Conservation (phyloP, 1,140 invertebrate genomes). For the Tetranychus cinnabarinus region DNA sequence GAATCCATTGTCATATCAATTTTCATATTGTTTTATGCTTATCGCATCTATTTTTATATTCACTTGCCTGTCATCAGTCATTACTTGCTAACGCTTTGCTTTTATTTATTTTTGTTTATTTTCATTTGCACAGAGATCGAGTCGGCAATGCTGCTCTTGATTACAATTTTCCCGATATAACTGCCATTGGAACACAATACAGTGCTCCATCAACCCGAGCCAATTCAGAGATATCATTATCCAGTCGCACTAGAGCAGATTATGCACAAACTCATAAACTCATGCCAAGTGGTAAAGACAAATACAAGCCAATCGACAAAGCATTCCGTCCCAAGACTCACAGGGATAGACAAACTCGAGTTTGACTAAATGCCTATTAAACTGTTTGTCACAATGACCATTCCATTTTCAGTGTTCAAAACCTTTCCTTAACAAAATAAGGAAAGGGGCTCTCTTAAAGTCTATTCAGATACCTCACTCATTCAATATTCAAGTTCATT, state of each 20-base stretch:
- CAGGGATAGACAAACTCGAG: background rate
- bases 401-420: too few species aligned
- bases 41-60: too few species aligned
- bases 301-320: background rate
- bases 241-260: background rate
- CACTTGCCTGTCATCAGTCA: too few species aligned
- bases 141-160: slow-evolving; percentile 7
- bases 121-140: slow-evolving; percentile 3
- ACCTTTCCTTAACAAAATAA: too few species aligned
- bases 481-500: too few species aligned
- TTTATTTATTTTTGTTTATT: background rate
- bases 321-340: background rate
- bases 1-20: too few species aligned
- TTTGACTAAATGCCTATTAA: background rate
- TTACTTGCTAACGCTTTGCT: too few species aligned
- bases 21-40: too few species aligned
- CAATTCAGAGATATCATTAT: slow-evolving; percentile 7
- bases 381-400: too few species aligned
- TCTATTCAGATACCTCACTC: too few species aligned
- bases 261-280: background rate
- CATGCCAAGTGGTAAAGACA: background rate
- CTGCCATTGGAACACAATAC: slow-evolving; percentile 5
- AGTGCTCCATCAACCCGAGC: slow-evolving; percentile 7
- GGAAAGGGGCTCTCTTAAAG: too few species aligned
- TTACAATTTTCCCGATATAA: slow-evolving; percentile 5